Evolutionary conservation across 37 sponge, comb jelly and placozoan genomes (phyloP).

Genomic region (Spongilla lacustris): DNA sequence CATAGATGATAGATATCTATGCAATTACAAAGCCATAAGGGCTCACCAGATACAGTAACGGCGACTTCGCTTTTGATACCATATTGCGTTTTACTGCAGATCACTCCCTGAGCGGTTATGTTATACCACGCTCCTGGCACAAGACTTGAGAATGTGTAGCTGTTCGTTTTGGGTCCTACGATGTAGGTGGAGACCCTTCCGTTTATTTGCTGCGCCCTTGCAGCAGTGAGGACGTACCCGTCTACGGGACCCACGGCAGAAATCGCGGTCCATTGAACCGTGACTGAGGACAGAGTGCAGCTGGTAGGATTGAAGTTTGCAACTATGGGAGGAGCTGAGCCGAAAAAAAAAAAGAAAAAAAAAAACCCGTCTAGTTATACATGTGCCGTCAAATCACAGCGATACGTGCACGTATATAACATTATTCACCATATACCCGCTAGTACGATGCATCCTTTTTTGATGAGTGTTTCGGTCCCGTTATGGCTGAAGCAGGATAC

Average conservation of each 20-base stretch:
- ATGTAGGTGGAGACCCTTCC: not conserved
- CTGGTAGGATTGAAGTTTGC: not conserved
- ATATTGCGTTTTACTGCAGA: not conserved
- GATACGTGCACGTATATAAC: not conserved
- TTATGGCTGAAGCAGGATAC: not conserved
- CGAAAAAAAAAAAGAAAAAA: not conserved
- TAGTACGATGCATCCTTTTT: not conserved
- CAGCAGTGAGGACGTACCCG: not conserved
- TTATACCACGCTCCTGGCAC: not conserved
- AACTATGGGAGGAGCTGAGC: not conserved
- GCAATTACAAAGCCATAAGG: no score
- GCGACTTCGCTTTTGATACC: not conserved
- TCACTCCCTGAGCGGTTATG: not conserved
- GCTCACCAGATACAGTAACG: not conserved
- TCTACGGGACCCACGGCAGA: not conserved
- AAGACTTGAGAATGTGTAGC: not conserved
- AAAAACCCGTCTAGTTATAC: not conserved
- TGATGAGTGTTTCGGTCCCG: not conserved
- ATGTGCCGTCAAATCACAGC: not conserved
- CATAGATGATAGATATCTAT: no score
- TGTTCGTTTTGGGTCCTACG: not conserved
- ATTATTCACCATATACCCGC: not conserved
- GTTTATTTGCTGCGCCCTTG: not conserved
- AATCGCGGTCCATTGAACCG: not conserved
- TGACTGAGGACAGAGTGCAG: not conserved